Base-by-base conservation (phyloP, 2,888 invertebrate species). In the Thymelicus lineola region DNA sequence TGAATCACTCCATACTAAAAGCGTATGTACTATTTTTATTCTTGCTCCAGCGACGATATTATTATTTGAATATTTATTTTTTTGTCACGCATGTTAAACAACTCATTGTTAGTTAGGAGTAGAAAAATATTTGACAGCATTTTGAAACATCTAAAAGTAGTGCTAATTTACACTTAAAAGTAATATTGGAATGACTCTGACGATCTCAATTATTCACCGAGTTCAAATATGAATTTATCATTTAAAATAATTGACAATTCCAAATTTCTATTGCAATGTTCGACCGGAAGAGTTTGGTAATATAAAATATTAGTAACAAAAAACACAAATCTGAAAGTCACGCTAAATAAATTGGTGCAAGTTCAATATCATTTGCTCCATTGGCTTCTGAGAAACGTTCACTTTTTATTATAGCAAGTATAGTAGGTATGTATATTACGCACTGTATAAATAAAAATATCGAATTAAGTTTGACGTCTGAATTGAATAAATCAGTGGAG, bases 291-390 rank as follows among this genome's bases (percentile, higher is more conserved):
- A 63, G 36, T 67, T 67, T 53, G 59, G 17, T 61, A 67, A 61
- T 67, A 55, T 55, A 45, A 62, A 66, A 50, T 57, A 62, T 68
- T 62, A 61, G 50, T 42, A 7, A 14, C 45, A 61, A 68, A 62
- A 68, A 68, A 62, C 46, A 46, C 46, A 68, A 68, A 68, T 57
- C 68, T 36, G 68, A 68, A 62, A 68, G 68, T 68, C 68, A 68
- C 61, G 68, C 68, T 62, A 35, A 61, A 68, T 62, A 62, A 68
- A 68, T 62, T 68, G 61, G 61, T 57, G 68, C 68, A 68, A 68
- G 68, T 68, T 68, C 68, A 68, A 68, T 68, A 68, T 68, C 67
- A 68, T 35, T 68, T 68, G 67, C 67, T 62, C 57, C 67, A 68
- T 38, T 62, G 67, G 42, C 61, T 68, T 55, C 61, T 61, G 35